These are phyloP conservation scores for Cettia cetti DNA, from an alignment of 2,113 vertebrate genomes.

Conservation along the genomic window DNA sequence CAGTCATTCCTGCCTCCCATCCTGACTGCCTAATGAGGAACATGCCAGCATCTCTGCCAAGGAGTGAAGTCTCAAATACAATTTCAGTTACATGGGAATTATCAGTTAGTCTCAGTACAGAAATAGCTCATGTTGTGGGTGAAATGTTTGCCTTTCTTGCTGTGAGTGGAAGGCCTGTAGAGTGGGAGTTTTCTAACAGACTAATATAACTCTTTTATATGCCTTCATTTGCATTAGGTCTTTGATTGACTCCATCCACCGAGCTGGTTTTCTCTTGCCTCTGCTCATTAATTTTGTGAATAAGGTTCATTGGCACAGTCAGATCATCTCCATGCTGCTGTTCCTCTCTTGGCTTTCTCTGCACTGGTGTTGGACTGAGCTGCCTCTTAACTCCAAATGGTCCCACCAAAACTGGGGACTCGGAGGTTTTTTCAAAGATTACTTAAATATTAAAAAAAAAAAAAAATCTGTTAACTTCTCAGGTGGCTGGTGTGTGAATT, in stretches of 20 bases:
- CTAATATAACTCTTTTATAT: constrained; percentile 8
- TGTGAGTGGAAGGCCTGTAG: background rate
- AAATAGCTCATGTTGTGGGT: constrained; percentile 52
- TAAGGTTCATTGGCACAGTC: background rate
- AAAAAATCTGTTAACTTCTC: background rate
- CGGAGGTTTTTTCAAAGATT: background rate
- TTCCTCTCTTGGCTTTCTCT: background rate
- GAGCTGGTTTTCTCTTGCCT: background rate
- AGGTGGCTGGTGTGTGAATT: background rate
- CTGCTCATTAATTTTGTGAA: constrained; percentile 8
- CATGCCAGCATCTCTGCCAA: background rate
- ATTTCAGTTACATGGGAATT: constrained; percentile 27
- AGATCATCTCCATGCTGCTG: background rate
- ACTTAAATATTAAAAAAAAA: background rate
- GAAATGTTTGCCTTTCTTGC: constrained; percentile 53
- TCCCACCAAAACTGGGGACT: background rate
- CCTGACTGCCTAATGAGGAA: background rate
- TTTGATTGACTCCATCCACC: background rate
- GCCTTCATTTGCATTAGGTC: constrained; percentile 44
- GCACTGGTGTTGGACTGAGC: background rate
- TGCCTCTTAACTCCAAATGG: background rate
- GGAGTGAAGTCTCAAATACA: background rate
- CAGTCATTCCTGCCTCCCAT: background rate
- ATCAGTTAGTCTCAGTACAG: constrained; percentile 10
- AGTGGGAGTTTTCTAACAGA: constrained; percentile 8